Base-by-base conservation (phyloP, 2,888 invertebrate genomes). In the Caradrina kadenii region DNA sequence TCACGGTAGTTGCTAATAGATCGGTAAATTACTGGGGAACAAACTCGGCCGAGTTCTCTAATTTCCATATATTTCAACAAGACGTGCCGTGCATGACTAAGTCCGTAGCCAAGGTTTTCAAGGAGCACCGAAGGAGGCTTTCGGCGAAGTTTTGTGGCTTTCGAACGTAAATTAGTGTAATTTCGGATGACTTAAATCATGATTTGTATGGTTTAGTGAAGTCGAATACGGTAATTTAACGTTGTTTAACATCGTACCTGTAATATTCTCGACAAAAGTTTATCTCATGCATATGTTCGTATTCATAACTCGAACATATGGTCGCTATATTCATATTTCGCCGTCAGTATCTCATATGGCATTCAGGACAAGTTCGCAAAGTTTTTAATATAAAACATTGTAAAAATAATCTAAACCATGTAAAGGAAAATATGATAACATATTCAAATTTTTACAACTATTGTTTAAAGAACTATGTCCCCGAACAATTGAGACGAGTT, bases 11-110 rank as follows among this genome's bases (percentile, higher is more conserved):
- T 77, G 67, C 79, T 88, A 90, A 92, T 92, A 93, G 92, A 92
- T 92, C 91, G 89, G 82, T 78, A 86, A 91, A 89, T 91, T 92
- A 90, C 88, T 83, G 77, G 76, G 86, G 81, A 85, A 87, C 79
- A 73, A 82, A 74, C 75, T 84, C 83, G 84, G 82, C 82, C 61
- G 80, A 84, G 81, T 84, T 82, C 84, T 87, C 90, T 89, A 89
- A 93, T 92, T 93, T 90, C 86, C 91, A 89, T 91, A 91, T 83
- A 91, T 90, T 90, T 89, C 71, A 81, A 83, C 71, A 65, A 62
- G 79, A 88, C 90, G 89, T 87, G 89, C 67, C 81, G 77, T 64
- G 90, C 85, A 85, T 88, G 78, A 62, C 76, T 48, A 62, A 74
- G 60, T 42, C 45, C 13, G 52, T 56, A 58, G 68, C 68, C 66